Evolutionary conservation across 2,113 vertebrate genomes (phyloP), one percentile per base, ranked within the genome.

Genomic region (Paradisaea rubra): DNA sequence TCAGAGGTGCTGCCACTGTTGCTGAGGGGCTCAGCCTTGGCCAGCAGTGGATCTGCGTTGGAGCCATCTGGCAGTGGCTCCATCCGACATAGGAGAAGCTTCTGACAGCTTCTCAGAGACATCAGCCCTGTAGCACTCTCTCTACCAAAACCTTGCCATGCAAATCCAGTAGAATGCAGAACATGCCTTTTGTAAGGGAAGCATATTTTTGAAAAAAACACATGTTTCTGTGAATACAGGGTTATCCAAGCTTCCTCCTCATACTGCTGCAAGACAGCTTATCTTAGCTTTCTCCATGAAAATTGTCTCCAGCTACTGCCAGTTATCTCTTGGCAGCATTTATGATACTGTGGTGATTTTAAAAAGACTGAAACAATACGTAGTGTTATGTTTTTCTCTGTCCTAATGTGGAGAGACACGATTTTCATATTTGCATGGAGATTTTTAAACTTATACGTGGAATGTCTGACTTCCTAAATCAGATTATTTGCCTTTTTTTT

Each of bases 21-120:
- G 35, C 31, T 52, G 53, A 52, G 21, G 45, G 45, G 23, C 77
- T 66, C 45, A 44, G 52, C 39, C 39, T 13, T 73, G 60, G 44
- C 45, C 28, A 30, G 69, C 19, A 13, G 53, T 74, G 69, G 13
- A 16, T 42, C 31, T 35, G 25, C 1, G 0, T 25, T 60, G 39
- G 33, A 81, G 60, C 15, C 23, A 14, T 45, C 60, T 66, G 86
- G 69, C 33, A 45, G 3, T 73, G 77, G 7, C 33, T 74, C 45
- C 28, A 6, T 7, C 0, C 0, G 49, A 21, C 13, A 14, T 0
- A 21, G 20, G 37, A 27, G 60, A 72, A 57, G 15, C 33, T 66
- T 39, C 33, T 73, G 60, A 20, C 37, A 45, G 8, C 44, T 59
- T 19, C 52, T 39, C 60, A 45, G 19, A 59, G 39, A n/a, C 39